These are phyloP conservation scores for Megaceryle alcyon DNA, from an alignment of 2,797 vertebrate genomes.

Conservation along the genomic window DNA sequence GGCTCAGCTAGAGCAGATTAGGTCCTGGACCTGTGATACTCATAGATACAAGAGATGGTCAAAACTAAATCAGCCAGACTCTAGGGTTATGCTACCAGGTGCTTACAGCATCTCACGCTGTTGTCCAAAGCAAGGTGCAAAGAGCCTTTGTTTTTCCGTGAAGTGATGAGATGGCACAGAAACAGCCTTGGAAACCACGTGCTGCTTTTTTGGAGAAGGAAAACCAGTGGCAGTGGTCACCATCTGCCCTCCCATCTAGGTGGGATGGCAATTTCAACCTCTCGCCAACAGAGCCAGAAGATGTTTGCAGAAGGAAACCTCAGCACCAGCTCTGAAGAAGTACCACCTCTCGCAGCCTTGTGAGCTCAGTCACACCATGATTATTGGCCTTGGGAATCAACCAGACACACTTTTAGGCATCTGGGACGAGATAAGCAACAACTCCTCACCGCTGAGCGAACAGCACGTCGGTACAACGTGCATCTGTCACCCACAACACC, in stretches of 20 bases:
- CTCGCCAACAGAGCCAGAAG: not conserved
- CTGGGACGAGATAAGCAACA: not conserved
- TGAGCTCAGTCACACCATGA: not conserved
- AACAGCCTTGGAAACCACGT: not conserved
- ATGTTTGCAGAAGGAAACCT: not conserved
- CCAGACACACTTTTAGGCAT: not conserved
- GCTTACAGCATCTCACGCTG: not conserved
- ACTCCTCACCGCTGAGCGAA: accelerated
- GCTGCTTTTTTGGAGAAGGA: not conserved
- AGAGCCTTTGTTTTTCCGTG: not conserved
- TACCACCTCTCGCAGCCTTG: not conserved
- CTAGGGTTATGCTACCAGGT: not conserved
- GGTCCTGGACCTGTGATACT: not conserved
- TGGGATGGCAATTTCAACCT: not conserved
- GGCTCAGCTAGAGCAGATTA: not conserved
- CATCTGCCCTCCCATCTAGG: not conserved
- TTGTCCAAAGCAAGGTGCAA: not conserved
- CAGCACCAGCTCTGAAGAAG: not conserved
- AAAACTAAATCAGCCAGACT: not conserved
- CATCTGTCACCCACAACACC: not conserved
- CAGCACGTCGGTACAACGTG: accelerated
- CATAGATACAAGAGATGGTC: not conserved
- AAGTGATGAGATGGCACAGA: not conserved
- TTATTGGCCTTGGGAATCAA: not conserved
- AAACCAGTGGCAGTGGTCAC: not conserved